Conservation (phyloP, 2,113 vertebrate genomes). For the Psittacara wagleri region DNA sequence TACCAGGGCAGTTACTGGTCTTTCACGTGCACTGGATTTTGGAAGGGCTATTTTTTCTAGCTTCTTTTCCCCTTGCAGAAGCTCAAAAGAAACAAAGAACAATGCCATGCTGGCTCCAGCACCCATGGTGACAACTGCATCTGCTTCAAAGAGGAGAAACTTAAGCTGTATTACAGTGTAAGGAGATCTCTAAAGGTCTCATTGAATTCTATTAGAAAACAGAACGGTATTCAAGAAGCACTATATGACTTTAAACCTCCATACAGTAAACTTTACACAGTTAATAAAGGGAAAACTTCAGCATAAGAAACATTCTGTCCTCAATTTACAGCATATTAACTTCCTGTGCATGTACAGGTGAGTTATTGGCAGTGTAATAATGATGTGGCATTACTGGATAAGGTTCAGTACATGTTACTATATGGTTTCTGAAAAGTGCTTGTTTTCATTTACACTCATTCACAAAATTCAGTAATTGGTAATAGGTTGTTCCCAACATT, state of each 20-base stretch:
- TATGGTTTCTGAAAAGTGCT: neutral
- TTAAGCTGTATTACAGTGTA: neutral
- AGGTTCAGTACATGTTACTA: neutral
- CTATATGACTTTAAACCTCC: neutral
- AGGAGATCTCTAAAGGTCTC: neutral
- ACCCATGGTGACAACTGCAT: neutral
- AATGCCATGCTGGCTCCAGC: neutral
- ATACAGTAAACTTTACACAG: neutral
- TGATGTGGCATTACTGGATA: neutral
- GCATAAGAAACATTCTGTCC: neutral
- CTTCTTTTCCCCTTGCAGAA: neutral
- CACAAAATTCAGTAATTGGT: neutral
- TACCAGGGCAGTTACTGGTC: neutral
- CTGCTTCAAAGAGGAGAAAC: neutral
- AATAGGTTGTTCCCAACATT: neutral
- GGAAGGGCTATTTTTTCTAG: neutral
- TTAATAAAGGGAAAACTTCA: neutral
- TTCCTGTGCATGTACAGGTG: neutral
- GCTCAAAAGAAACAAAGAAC: neutral
- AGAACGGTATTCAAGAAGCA: neutral
- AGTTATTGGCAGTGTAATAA: neutral
- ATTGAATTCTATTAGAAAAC: neutral
- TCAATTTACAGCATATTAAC: neutral
- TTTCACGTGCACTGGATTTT: neutral
- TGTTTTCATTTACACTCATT: slow-evolving; percentile 38